phyloP scores from a whole-genome alignment of 2,113 vertebrate genomes.

The Poeciliopsis prolifica region DNA sequence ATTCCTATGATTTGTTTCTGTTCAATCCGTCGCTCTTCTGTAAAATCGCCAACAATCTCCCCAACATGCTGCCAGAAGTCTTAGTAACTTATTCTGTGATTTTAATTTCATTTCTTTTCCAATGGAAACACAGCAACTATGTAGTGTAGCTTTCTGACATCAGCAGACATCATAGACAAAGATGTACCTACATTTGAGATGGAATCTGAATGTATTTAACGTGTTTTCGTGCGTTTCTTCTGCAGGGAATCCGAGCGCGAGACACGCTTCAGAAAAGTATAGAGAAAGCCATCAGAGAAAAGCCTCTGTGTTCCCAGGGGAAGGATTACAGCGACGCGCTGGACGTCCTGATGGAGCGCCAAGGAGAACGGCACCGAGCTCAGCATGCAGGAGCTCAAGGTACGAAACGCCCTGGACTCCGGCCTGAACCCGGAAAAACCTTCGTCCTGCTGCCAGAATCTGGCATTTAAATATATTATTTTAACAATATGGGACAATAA shows the following conservation, averaged over 20 bases:
- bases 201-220: background rate
- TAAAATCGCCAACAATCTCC: too few species aligned
- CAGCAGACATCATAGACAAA: background rate
- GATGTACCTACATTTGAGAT: too few species aligned
- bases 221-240: background rate
- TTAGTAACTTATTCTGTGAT: too few species aligned
- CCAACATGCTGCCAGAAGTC: too few species aligned
- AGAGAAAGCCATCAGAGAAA: conserved; percentile 96
- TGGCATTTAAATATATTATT: too few species aligned
- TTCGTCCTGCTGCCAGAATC: too few species aligned
- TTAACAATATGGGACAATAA: too few species aligned
- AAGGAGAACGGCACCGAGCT: conserved; percentile 94
- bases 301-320: conserved; percentile 88
- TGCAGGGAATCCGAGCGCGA: conserved; percentile 91
- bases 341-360: conserved; percentile 94
- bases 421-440: background rate
- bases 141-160: too few species aligned
- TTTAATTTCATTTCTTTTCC: too few species aligned
- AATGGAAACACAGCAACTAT: too few species aligned
- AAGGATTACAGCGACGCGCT: conserved; percentile 94
- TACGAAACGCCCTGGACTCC: conserved; percentile 42
- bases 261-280: conserved; percentile 91
- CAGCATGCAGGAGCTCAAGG: conserved; percentile 98
- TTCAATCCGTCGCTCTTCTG: too few species aligned
- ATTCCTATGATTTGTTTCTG: too few species aligned